Percentiles rank a stretch among this genome's conserved stretches.
Conservation (phyloP, 2,797 vertebrate genomes). For the Pangasius krempfi region DNA sequence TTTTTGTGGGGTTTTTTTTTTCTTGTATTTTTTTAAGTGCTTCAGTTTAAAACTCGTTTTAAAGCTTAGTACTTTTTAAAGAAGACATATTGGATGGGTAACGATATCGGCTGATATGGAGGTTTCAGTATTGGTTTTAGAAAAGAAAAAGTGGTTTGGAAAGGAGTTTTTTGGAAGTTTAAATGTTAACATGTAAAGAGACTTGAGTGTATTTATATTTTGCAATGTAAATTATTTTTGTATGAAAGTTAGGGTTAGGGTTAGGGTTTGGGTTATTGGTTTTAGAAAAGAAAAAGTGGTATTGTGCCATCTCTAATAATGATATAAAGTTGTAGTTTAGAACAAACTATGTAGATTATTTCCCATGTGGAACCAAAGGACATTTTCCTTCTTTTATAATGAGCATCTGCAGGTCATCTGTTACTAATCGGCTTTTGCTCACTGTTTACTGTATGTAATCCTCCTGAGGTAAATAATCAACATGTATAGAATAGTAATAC, state of each 20-base stretch:
- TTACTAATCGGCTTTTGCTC: not conserved
- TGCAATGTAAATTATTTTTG: too few relatives aligned
- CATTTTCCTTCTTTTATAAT: not conserved
- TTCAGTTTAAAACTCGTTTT: not conserved
- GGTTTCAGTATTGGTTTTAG: not conserved
- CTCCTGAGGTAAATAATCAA: conserved; percentile 9
- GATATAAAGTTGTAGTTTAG: not conserved
- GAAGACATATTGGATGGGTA: not conserved
- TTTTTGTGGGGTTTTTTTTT: not conserved
- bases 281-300: not conserved
- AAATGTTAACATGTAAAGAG: too few relatives aligned
- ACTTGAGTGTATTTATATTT: too few relatives aligned
- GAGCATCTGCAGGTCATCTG: not conserved
- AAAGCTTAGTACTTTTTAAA: not conserved
- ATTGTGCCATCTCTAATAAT: not conserved
- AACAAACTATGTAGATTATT: not conserved
- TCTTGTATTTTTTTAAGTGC: not conserved
- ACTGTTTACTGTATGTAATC: not conserved
- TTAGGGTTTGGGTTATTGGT: too few relatives aligned
- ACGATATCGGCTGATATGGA: not conserved
- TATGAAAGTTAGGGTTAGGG: too few relatives aligned
- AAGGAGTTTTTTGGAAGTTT: too few relatives aligned
- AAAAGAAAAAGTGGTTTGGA: not conserved
- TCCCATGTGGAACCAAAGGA: not conserved
- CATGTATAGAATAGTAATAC: not conserved